phyloP scores from a whole-genome alignment of 2,888 invertebrate genomes.

The Eupithecia subfuscata region DNA sequence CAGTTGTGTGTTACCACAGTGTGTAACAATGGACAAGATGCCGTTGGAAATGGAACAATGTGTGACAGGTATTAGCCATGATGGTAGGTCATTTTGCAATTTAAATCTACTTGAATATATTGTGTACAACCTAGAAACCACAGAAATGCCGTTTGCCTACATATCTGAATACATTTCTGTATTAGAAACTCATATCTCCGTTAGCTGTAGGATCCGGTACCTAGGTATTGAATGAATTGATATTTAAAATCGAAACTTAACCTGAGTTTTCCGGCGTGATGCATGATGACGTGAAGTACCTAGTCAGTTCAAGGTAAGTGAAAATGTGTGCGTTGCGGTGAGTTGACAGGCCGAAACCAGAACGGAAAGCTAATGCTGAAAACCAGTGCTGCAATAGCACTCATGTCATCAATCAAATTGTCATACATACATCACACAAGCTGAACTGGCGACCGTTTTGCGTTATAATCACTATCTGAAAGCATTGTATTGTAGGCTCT shows the following conservation, averaged over 20 bases:
- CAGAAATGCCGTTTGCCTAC: background rate
- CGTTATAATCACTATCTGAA: background rate
- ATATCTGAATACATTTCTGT: background rate
- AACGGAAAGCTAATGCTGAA: background rate
- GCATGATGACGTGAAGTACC: background rate
- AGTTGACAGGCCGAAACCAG: background rate
- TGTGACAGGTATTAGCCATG: conserved; percentile 2
- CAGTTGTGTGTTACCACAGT: conserved; percentile 20
- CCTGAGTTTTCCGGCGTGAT: no score
- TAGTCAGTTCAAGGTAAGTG: background rate
- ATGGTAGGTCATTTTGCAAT: background rate
- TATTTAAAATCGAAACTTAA: no score
- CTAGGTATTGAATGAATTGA: no score
- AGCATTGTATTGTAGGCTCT: background rate
- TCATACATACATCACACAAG: background rate
- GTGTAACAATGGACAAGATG: conserved; percentile 32
- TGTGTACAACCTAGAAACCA: background rate
- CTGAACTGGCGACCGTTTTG: background rate
- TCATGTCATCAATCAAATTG: background rate
- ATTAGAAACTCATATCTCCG: background rate
- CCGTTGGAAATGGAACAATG: conserved; percentile 25
- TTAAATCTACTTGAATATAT: background rate
- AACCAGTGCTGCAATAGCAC: background rate
- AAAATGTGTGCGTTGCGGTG: background rate
- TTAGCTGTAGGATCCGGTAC: background rate